phyloP scores from a whole-genome alignment of 2,113 vertebrate genomes.

The Chiloscyllium plagiosum region DNA sequence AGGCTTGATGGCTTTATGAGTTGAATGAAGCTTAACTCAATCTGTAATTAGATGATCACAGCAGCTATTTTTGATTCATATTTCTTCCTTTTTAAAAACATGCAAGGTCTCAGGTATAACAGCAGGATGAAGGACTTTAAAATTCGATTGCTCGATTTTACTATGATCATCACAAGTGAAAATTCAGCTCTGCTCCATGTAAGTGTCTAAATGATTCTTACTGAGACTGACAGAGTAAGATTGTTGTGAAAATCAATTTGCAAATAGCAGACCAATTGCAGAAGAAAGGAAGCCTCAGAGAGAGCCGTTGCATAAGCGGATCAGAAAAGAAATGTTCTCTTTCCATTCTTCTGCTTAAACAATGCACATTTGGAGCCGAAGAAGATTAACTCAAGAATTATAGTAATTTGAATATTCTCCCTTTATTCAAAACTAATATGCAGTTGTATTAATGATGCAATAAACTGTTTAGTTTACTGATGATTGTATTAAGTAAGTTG shows the following conservation, averaged over 20 bases:
- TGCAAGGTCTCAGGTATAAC: too few relatives aligned
- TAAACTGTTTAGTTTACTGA: background rate
- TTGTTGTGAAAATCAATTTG: constrained; percentile 1
- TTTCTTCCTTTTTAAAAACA: too few relatives aligned
- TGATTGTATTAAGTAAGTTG: too few relatives aligned
- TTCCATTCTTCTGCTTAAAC: background rate
- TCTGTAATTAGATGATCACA: too few relatives aligned
- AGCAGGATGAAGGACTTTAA: too few relatives aligned
- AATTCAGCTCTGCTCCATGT: background rate
- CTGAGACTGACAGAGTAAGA: background rate
- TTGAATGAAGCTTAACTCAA: too few relatives aligned
- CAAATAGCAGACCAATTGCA: constrained; percentile 6
- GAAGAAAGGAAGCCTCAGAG: constrained; percentile 1
- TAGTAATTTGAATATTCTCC: background rate
- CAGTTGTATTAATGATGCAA: background rate
- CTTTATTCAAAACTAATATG: background rate
- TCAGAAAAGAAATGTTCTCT: constrained; percentile 26
- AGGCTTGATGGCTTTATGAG: too few relatives aligned
- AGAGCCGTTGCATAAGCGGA: background rate
- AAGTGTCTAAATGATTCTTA: background rate
- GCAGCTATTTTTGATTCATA: too few relatives aligned
- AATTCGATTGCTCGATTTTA: too few relatives aligned
- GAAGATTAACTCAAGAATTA: background rate
- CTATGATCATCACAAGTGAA: background rate
- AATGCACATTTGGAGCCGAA: background rate